Evolutionary conservation across 1,140 invertebrate species (phyloP).

Genomic region (Globodera rostochiensis): DNA sequence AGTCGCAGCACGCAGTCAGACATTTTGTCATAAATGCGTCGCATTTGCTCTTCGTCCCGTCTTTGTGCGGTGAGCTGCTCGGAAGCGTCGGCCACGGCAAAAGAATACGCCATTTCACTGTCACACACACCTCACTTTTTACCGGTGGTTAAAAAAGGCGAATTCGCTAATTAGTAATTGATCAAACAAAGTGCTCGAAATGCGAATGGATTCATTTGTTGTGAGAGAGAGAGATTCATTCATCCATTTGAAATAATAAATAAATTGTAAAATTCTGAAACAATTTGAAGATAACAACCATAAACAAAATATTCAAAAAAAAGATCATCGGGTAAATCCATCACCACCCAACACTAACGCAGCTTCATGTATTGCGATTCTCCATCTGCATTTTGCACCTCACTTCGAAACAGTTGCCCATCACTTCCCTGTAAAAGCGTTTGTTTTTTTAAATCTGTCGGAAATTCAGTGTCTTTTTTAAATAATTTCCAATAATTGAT

Average conservation of each 20-base stretch:
- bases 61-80: conserved; percentile 45
- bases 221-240: neutral
- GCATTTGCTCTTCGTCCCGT: conserved; percentile 50
- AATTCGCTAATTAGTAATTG: neutral
- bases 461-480: no score
- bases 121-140: neutral
- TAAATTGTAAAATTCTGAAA: neutral
- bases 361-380: conserved; percentile 55
- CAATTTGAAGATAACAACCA: neutral
- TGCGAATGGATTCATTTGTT: neutral
- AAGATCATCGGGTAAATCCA: neutral
- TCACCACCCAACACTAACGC: neutral
- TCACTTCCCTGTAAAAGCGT: neutral
- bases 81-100: conserved; percentile 38
- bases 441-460: neutral
- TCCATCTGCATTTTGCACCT: conserved; percentile 53
- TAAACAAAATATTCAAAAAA: neutral
- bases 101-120: neutral
- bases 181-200: neutral
- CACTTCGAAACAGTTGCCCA: conserved; percentile 31
- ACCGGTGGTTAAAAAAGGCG: neutral
- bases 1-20: conserved; percentile 33
- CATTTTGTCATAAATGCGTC: conserved; percentile 33
- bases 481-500: no score
- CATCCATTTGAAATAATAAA: conserved; percentile 5